Evolutionary conservation across 2,888 invertebrate genomes (phyloP).

Genomic region (Tortrix viridana): DNA sequence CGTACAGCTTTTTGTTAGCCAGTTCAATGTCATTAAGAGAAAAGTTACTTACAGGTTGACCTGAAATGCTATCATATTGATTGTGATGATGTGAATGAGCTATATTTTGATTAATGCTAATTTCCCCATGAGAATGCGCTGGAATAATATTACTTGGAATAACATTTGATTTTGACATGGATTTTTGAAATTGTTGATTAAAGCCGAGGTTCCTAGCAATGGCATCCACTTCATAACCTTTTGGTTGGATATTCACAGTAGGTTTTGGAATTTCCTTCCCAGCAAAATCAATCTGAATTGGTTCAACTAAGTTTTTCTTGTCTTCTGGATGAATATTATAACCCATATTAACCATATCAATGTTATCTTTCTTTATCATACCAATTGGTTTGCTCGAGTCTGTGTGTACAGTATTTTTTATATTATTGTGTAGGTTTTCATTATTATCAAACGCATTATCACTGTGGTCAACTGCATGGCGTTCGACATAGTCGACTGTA

Average conservation of each 20-base stretch:
- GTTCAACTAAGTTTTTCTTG: slow-evolving; percentile 57
- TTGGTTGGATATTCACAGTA: slow-evolving; percentile 57
- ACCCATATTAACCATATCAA: slow-evolving; percentile 81
- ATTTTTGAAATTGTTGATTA: slow-evolving; percentile 64
- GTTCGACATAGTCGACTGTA: slow-evolving; percentile 51
- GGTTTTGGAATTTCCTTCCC: slow-evolving; percentile 57
- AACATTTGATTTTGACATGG: slow-evolving; percentile 53
- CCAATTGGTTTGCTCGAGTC: slow-evolving; percentile 57
- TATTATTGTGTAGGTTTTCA: slow-evolving; percentile 54
- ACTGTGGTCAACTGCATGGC: slow-evolving; percentile 52
- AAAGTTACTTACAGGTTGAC: slow-evolving; percentile 64
- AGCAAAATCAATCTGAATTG: slow-evolving; percentile 55
- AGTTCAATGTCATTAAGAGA: slow-evolving; percentile 75
- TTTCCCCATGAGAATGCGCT: slow-evolving; percentile 62
- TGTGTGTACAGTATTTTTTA: slow-evolving; percentile 51
- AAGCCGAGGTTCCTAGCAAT: slow-evolving; percentile 76
- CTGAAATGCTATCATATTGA: slow-evolving; percentile 66
- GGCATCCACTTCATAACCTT: slow-evolving; percentile 71
- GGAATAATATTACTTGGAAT: slow-evolving; percentile 60
- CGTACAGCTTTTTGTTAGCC: slow-evolving; percentile 74
- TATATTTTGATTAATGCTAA: slow-evolving; percentile 60
- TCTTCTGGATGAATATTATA: slow-evolving; percentile 72
- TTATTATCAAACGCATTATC: slow-evolving; percentile 53
- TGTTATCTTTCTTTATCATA: slow-evolving; percentile 65
- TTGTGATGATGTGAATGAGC: slow-evolving; percentile 73